Evolutionary conservation across 37 sponge, comb jelly and placozoan species (phyloP), one percentile per base, ranked within the genome.

Genomic region (Amphimedon queenslandica): DNA sequence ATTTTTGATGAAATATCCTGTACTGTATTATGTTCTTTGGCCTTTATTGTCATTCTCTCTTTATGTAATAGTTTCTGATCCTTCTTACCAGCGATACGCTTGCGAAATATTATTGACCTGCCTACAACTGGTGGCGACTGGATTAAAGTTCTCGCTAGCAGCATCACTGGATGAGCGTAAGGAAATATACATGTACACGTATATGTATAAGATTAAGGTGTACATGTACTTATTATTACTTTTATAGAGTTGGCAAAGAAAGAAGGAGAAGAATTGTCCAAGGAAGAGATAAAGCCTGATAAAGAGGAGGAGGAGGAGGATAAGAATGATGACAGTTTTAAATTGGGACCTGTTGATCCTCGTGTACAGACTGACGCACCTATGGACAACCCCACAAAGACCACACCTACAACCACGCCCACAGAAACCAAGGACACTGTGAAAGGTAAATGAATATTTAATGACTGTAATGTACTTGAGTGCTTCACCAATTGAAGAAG

Each of bases 71-170:
- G 35, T 40, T 6, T 20, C n/a, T 13, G 64, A 63, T n/a, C 3
- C 11, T 25, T n/a, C 24, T 11, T 71, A 64, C 63, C 72, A 20
- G 21, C 57, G 47, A 31, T 37, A 64, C 18, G 58, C 60, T 2
- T 63, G 58, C 1, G 66, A 55, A 37, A 51, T 84, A 2, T 60
- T 67, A 2, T 33, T 77, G 0, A 33, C 53, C 37, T 90, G 90
- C 68, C 73, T 90, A 8, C 71, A 81, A 61, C 73, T 77, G 36
- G 63, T 90, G 34, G 55, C 82, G 0, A 57, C 71, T 32, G 42
- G 70, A 20, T 74, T 90, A 3, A 30, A 82, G 40, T 69, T 73
- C 29, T 77, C 82, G 5, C 57, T 84, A 23, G 42, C 27, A 43
- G 71, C 51, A 30, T 42, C 71, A 20, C n/a, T 4, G 40, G 71